phyloP scores from a whole-genome alignment of 64 coral and sea anemone genomes.

The Porites australiensis region DNA sequence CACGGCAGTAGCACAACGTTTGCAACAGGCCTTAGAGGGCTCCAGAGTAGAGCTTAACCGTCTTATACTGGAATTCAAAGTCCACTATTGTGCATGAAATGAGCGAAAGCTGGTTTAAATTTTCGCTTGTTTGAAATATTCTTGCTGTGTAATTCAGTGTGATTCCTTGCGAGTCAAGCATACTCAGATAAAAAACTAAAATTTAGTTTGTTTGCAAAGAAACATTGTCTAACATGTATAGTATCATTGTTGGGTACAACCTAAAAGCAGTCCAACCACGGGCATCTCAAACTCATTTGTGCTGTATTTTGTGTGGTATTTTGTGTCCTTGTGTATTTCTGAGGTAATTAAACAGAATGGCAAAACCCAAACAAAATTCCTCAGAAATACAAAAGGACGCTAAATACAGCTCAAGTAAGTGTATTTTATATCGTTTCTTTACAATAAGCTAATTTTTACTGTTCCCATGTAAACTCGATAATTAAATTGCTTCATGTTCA shows the following conservation, averaged over 20 bases:
- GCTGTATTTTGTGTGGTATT: not conserved
- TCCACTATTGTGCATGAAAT: constrained; percentile 24
- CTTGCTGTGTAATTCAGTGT: not conserved
- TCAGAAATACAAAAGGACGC: not conserved
- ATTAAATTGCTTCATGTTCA: constrained; percentile 6
- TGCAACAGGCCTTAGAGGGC: not conserved
- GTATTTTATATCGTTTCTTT: not conserved
- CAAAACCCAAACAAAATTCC: not conserved
- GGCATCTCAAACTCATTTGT: not conserved
- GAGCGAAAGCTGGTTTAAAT: not conserved
- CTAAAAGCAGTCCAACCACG: not conserved
- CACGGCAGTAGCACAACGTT: too few relatives aligned
- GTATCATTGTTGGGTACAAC: not conserved
- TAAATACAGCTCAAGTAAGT: not conserved
- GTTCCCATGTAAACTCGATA: not conserved
- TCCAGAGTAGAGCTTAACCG: not conserved
- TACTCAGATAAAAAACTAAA: not conserved
- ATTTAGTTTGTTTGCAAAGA: not conserved
- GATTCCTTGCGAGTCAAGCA: not conserved
- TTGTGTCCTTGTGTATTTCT: too few relatives aligned
- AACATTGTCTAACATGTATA: not conserved
- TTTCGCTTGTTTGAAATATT: constrained; percentile 27
- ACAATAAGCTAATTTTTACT: constrained; percentile 7
- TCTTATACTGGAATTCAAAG: constrained; percentile 32
- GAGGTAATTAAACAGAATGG: not conserved